Base-by-base conservation (phyloP, 2,888 invertebrate genomes). In the Sinodicranocentrus sp. region DNA sequence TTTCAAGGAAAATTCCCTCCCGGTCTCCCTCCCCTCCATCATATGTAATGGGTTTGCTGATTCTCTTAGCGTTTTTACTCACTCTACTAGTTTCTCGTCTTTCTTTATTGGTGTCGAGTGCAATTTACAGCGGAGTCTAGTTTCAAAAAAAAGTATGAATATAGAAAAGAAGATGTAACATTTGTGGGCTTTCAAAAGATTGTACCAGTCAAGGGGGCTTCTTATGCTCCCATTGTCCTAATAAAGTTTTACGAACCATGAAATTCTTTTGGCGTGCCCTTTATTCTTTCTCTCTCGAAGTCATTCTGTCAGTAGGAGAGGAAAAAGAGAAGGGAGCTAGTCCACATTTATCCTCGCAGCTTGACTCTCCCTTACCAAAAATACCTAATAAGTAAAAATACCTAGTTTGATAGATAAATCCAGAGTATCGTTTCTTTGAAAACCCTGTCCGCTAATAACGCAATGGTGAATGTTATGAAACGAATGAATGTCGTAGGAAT, bases 181-280 rank as follows among this genome's bases (percentile, higher is more conserved):
- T 76, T 76, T 76, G 75, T 54, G 65, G 73, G 75, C 65, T 76
- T 65, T 76, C 65, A 76, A 73, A 73, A 73, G 73, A 73, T 63
- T 73, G 73, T 73, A 59, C 59, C 15, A 59, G 28, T 59, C 59
- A 25, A 59, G 26, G 25, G 25, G 52, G 6, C 44, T 67, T 65
- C 71, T 72, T 84, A 72, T 70, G 17, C 67, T 78, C 63, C 68
- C 75, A 84, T 83, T 82, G 79, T 85, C 28, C 82, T 79, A 85
- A 83, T 85, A 85, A 85, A 85, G 82, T 84, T 85, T 85, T 84
- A 85, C 85, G 85, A 85, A 85, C 80, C 85, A 84, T 85, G 83
- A 85, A 85, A 85, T 85, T 70, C 82, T 76, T 75, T 75, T 82
- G 82, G 82, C 70, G 75, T 82, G 73, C 75, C 82, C 82, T 82